Evolutionary conservation across 2,888 invertebrate genomes (phyloP).

Genomic region (Ametastegia equiseti): DNA sequence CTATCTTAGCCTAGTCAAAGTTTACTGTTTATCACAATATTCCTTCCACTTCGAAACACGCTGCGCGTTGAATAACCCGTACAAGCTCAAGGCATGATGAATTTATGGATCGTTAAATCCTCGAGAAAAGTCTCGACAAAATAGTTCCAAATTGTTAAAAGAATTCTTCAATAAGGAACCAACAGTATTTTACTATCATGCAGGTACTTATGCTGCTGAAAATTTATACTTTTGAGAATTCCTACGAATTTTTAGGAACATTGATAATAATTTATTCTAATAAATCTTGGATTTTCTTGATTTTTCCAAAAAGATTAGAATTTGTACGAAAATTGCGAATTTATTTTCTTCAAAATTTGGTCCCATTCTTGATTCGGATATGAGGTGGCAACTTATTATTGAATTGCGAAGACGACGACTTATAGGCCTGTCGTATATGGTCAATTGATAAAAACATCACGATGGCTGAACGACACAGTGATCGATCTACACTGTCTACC

Average conservation of each 20-base stretch:
- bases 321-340: too few relatives aligned
- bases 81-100: neutral
- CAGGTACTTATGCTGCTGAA: too few relatives aligned
- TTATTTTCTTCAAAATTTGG: neutral
- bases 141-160: neutral
- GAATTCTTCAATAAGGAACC: neutral
- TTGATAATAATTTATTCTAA: too few relatives aligned
- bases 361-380: too few relatives aligned
- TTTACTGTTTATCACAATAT: neutral
- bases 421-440: neutral
- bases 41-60: neutral
- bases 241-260: too few relatives aligned
- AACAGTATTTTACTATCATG: neutral
- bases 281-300: too few relatives aligned
- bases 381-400: neutral
- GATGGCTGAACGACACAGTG: neutral
- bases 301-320: too few relatives aligned
- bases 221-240: too few relatives aligned
- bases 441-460: neutral
- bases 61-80: neutral
- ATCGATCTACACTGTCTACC: neutral
- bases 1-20: conserved; percentile 4
- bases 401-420: neutral
- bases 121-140: neutral
- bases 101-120: neutral